These are phyloP conservation scores for Scomber japonicus DNA, from an alignment of 2,113 vertebrate genomes.

Conservation along the genomic window DNA sequence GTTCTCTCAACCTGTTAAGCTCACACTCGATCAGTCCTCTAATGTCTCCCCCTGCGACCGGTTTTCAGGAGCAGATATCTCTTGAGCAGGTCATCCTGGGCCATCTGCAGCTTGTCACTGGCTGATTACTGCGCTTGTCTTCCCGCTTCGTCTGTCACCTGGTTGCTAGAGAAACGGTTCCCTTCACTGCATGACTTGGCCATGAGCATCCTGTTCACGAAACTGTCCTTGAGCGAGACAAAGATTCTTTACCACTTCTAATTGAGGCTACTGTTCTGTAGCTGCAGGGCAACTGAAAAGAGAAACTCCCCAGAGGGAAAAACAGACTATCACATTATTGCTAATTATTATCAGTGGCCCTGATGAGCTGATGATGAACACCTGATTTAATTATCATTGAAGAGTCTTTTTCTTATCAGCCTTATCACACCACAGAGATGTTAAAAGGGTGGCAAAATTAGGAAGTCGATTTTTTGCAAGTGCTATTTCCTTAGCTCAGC, in stretches of 20 bases:
- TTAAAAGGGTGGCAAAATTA: slow-evolving; percentile 35
- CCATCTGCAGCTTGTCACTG: slow-evolving; percentile 47
- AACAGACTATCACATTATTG: slow-evolving; percentile 61
- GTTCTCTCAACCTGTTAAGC: slow-evolving; percentile 33
- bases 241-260: background rate
- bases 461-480: slow-evolving; percentile 39
- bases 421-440: slow-evolving; percentile 31
- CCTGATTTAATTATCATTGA: slow-evolving; percentile 73
- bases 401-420: slow-evolving; percentile 64
- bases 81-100: slow-evolving; percentile 32
- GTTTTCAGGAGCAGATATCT: slow-evolving; percentile 7
- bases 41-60: background rate
- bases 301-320: slow-evolving; percentile 56
- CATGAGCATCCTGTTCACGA: slow-evolving; percentile 3
- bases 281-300: slow-evolving; percentile 49
- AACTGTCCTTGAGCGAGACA: slow-evolving; percentile 56
- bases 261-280: slow-evolving; percentile 47
- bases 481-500: slow-evolving; percentile 10
- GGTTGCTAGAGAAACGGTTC: slow-evolving; percentile 42
- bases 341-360: slow-evolving; percentile 67
- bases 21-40: slow-evolving; percentile 15
- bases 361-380: slow-evolving; percentile 70
- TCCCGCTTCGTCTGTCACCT: slow-evolving; percentile 26
- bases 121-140: slow-evolving; percentile 44
- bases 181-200: background rate